Conservation (phyloP, 1,140 invertebrate genomes). For the Musca domestica region DNA sequence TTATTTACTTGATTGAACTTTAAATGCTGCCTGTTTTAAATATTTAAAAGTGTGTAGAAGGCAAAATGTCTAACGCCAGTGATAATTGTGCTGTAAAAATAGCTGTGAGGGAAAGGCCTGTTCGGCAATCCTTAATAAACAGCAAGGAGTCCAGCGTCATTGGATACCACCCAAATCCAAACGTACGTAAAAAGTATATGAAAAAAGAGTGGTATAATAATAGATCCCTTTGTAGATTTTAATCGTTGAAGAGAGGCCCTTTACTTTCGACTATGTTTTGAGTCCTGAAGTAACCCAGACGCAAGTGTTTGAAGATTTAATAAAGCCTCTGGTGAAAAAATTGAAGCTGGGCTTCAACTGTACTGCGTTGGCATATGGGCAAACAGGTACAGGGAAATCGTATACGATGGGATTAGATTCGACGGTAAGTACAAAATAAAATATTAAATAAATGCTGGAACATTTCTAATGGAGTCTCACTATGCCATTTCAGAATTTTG, state of each 20-base stretch:
- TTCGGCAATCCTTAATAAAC: background rate
- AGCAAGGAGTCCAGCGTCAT: background rate
- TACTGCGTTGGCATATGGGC: conserved; percentile 77
- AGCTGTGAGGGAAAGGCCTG: conserved; percentile 30
- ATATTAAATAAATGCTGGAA: background rate
- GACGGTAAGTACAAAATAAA: conserved; percentile 54
- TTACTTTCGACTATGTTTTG: conserved; percentile 67
- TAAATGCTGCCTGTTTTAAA: background rate
- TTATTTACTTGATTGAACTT: no score
- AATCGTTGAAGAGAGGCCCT: conserved; percentile 43
- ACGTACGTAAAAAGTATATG: background rate
- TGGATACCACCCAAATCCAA: conserved; percentile 2
- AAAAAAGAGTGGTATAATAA: background rate
- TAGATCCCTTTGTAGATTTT: conserved; percentile 24
- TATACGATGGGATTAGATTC: conserved; percentile 77
- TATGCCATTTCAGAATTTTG: conserved; percentile 21
- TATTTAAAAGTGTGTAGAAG: background rate
- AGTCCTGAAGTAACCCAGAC: conserved; percentile 57
- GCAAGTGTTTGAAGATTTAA: conserved; percentile 72
- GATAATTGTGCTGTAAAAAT: conserved; percentile 25
- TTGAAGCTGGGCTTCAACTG: conserved; percentile 69
- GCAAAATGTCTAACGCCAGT: background rate
- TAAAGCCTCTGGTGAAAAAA: conserved; percentile 72
- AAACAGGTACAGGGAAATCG: conserved; percentile 77
- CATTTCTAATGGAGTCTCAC: background rate